phyloP scores from a whole-genome alignment of 2,113 vertebrate genomes.

The Solenodon paradoxus region DNA sequence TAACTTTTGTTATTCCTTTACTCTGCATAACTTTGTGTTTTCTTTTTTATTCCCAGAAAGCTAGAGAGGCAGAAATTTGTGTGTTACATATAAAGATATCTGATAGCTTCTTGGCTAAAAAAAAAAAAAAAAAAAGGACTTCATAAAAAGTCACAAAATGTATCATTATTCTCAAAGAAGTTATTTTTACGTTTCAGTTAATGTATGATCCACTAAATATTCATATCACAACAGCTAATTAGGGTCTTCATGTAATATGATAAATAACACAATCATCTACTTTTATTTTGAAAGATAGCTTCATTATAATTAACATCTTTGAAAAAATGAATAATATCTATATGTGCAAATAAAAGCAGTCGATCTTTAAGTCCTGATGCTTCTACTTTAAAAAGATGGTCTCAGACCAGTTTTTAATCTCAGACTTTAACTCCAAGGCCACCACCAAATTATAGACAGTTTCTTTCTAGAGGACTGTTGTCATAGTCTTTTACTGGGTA shows the following conservation, averaged over 20 bases:
- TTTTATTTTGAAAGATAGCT: slow-evolving; percentile 40
- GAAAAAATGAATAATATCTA: slow-evolving; percentile 34
- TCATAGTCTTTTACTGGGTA: neutral
- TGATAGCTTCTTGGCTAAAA: neutral
- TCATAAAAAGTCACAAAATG: slow-evolving; percentile 43
- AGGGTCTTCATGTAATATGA: neutral
- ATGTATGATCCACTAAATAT: slow-evolving; percentile 9
- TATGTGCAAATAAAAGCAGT: slow-evolving; percentile 18
- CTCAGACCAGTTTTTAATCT: neutral
- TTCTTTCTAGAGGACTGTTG: neutral
- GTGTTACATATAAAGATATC: neutral
- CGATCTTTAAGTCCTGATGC: neutral
- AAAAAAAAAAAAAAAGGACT: too few relatives aligned
- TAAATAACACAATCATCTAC: slow-evolving; percentile 31
- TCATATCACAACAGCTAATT: neutral
- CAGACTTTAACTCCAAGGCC: neutral
- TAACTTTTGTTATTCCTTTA: slow-evolving; percentile 63
- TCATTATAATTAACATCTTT: slow-evolving; percentile 30
- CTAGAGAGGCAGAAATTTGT: neutral
- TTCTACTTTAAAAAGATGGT: neutral
- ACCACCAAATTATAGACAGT: neutral
- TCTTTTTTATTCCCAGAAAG: slow-evolving; percentile 67
- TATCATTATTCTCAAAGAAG: neutral
- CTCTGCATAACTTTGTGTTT: slow-evolving; percentile 66
- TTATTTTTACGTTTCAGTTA: slow-evolving; percentile 26